These are phyloP conservation scores for Azorinus chamasolen DNA, from an alignment of 2,888 invertebrate genomes.

Conservation along the genomic window DNA sequence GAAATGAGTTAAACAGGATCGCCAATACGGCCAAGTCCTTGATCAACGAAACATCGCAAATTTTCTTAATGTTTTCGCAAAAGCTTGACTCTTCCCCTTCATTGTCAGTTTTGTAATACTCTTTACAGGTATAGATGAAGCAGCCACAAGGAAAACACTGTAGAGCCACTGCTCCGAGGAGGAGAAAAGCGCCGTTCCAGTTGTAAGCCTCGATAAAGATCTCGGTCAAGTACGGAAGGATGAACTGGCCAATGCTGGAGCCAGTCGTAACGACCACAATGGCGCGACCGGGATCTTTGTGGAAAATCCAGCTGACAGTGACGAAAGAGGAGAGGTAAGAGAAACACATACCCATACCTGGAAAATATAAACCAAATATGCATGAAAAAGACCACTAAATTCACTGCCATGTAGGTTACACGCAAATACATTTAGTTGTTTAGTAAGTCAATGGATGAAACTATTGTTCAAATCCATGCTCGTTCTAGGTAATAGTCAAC, in stretches of 20 bases:
- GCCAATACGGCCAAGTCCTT: too few relatives aligned
- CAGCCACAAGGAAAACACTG: slow-evolving; percentile 27
- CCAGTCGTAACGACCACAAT: slow-evolving; percentile 51
- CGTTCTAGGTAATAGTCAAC: too few relatives aligned
- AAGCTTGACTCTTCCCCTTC: not conserved
- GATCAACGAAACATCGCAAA: not conserved
- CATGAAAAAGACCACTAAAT: too few relatives aligned
- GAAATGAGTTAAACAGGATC: not conserved
- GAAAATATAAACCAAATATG: not conserved
- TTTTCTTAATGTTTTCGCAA: not conserved
- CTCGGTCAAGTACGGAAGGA: slow-evolving; percentile 32
- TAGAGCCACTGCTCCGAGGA: slow-evolving; percentile 32
- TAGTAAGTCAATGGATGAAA: too few relatives aligned
- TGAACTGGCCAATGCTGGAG: slow-evolving; percentile 47
- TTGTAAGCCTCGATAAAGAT: slow-evolving; percentile 26
- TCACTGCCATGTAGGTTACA: too few relatives aligned
- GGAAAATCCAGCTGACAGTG: slow-evolving; percentile 31
- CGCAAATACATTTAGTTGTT: too few relatives aligned
- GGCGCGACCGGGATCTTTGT: slow-evolving; percentile 41
- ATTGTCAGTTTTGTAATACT: slow-evolving; percentile 1
- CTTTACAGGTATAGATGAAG: slow-evolving; percentile 21
- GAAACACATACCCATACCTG: slow-evolving; percentile 46
- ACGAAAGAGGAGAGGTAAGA: slow-evolving; percentile 44
- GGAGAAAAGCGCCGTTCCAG: slow-evolving; percentile 37
- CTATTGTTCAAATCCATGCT: too few relatives aligned